Evolutionary conservation across 2,113 vertebrate species (phyloP).

Genomic region (Sporophila hypoxantha): DNA sequence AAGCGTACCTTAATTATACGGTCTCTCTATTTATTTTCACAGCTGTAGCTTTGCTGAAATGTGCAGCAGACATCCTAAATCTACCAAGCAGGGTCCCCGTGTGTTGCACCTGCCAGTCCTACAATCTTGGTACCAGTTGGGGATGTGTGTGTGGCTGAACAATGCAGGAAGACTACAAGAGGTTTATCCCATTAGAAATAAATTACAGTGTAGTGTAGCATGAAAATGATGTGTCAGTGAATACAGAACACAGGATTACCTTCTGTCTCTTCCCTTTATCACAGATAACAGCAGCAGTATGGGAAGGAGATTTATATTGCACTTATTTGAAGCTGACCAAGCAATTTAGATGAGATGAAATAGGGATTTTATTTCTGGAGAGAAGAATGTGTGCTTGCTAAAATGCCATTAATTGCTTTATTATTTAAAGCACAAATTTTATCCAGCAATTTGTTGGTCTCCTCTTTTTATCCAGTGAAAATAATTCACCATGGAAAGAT

Average conservation of each 20-base stretch:
- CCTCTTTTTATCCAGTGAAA: slow-evolving; percentile 39
- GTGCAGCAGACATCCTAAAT: slow-evolving; percentile 10
- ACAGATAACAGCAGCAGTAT: slow-evolving; percentile 53
- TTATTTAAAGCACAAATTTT: slow-evolving; percentile 70
- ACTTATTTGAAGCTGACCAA: slow-evolving; percentile 67
- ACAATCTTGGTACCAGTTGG: background rate
- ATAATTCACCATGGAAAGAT: slow-evolving; percentile 48
- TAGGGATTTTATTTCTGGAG: slow-evolving; percentile 66
- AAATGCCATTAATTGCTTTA: slow-evolving; percentile 71
- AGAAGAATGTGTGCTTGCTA: slow-evolving; percentile 65
- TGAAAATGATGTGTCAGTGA: slow-evolving; percentile 59
- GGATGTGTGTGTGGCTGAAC: background rate
- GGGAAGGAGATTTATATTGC: slow-evolving; percentile 67
- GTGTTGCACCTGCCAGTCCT: slow-evolving; percentile 13
- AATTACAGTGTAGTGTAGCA: slow-evolving; percentile 58
- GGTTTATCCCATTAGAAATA: slow-evolving; percentile 63
- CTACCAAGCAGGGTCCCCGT: background rate
- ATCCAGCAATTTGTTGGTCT: slow-evolving; percentile 63
- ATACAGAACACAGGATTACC: slow-evolving; percentile 52
- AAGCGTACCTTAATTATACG: slow-evolving; percentile 15
- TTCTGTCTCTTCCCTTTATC: slow-evolving; percentile 63
- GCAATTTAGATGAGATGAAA: slow-evolving; percentile 68
- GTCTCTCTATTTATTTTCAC: slow-evolving; percentile 40
- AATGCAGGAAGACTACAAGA: slow-evolving; percentile 18
- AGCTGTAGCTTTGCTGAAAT: slow-evolving; percentile 13